Base-by-base conservation (phyloP, 2,113 vertebrate species). In the Entelurus aequoreus region DNA sequence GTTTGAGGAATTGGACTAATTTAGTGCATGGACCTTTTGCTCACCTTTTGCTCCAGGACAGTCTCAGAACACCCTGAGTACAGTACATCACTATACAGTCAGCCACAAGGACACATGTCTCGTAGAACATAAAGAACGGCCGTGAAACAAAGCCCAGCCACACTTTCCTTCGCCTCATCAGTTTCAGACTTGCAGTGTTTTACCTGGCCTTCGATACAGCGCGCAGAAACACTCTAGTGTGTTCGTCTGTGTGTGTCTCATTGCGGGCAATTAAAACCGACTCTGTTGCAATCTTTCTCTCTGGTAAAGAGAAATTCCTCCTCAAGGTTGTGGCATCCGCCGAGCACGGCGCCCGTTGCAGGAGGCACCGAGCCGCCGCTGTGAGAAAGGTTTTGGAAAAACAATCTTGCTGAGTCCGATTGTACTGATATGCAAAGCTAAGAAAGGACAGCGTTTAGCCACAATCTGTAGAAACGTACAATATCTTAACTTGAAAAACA, bases 231-330 rank as follows among this genome's bases (percentile, higher is more conserved):
- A 6, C 40, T 19, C 5, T 9, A 35, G 12, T n/a, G 54, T 15
- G 14, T 15, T 8, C 6, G 40, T 71, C 66, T 72, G 62, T 14
- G 65, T 59, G 62, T 63, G 59, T 81, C 70, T 71, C 66, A 50
- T 6, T 15, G 66, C 47, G 67, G 68, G 55, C 77, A 81, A 86
- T 84, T 85, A 80, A 83, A 82, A 84, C 75, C 69, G 54, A 46
- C 60, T 61, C 38, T 70, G 71, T 48, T 49, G 49, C 63, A 65
- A 63, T 55, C 52, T 77, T 79, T 68, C n/a, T 54, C 42, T 62
- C 56, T 51, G 40, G 64, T 66, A 68, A 84, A 75, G 48, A 61
- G 72, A 65, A 65, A 76, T 72, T 79, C 37, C 64, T 71, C 65
- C 71, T 55, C 80, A 83, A 80, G 80, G 78, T 76, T 65, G 35